Percentiles rank a stretch among this genome's conserved stretches.
These are phyloP conservation scores for Tursiops truncatus DNA, from an alignment of 2,113 vertebrate species.

Conservation along the genomic window DNA sequence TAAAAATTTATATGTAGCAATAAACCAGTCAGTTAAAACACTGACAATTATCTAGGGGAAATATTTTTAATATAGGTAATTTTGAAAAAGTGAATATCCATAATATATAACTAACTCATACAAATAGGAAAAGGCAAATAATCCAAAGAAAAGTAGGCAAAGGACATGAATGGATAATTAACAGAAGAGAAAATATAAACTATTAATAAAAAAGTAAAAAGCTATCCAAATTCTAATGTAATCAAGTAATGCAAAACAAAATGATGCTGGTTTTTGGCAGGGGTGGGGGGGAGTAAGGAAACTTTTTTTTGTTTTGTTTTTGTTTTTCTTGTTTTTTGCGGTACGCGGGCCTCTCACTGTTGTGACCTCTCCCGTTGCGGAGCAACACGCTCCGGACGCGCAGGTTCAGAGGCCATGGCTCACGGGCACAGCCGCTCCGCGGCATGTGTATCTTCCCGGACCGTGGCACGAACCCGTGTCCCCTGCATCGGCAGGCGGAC, in stretches of 20 bases:
- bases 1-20: not conserved
- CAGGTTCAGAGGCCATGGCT: no score
- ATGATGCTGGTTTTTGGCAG: not conserved
- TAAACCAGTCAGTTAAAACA: not conserved
- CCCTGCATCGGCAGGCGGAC: no score
- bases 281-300: not conserved
- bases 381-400: no score
- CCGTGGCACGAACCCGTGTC: no score
- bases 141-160: not conserved
- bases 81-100: not conserved
- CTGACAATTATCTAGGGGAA: not conserved
- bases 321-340: no score
- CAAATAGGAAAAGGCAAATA: not conserved
- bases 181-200: not conserved
- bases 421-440: no score
- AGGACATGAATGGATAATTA: not conserved
- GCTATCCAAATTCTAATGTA: not conserved
- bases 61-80: not conserved
- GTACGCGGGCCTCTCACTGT: no score
- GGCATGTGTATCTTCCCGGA: no score
- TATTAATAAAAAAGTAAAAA: not conserved
- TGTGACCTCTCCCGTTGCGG: no score
- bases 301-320: not conserved
- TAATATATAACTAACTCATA: not conserved
- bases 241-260: not conserved